phyloP scores from a whole-genome alignment of 2,797 vertebrate genomes.

The Falco cherrug region DNA sequence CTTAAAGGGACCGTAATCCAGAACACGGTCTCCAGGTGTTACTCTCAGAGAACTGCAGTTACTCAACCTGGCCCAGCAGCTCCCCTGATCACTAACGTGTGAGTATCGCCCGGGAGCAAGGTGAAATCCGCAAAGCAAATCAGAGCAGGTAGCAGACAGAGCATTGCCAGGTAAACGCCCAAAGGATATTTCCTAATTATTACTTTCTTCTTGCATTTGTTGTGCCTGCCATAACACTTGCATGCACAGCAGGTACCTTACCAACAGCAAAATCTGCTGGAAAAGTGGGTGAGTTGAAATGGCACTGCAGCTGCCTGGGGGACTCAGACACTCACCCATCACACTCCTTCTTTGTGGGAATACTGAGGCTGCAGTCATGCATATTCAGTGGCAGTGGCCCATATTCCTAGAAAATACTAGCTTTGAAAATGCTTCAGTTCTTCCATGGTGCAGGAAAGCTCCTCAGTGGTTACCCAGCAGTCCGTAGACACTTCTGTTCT shows the following conservation, averaged over 20 bases:
- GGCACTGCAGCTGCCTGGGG: not conserved
- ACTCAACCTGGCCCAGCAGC: not conserved
- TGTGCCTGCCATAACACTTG: not conserved
- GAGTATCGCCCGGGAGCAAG: not conserved
- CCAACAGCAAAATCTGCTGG: not conserved
- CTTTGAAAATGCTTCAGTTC: not conserved
- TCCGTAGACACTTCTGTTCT: not conserved
- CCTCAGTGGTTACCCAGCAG: accelerated
- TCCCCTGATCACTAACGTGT: not conserved
- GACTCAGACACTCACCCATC: not conserved
- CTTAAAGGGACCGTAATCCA: not conserved
- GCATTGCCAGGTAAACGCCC: not conserved
- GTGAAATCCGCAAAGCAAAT: not conserved
- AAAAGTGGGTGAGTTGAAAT: not conserved
- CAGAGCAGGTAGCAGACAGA: not conserved
- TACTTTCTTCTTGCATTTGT: not conserved
- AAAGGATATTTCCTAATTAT: not conserved
- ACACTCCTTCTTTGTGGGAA: not conserved
- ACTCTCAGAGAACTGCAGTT: not conserved
- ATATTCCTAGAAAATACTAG: not conserved
- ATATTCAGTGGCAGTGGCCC: not conserved
- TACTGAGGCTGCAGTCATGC: not conserved
- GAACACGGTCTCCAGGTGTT: not conserved
- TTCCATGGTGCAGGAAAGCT: not conserved
- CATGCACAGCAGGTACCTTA: not conserved